Evolutionary conservation across 2,797 vertebrate species (phyloP).

Genomic region (Scolopax rusticola): DNA sequence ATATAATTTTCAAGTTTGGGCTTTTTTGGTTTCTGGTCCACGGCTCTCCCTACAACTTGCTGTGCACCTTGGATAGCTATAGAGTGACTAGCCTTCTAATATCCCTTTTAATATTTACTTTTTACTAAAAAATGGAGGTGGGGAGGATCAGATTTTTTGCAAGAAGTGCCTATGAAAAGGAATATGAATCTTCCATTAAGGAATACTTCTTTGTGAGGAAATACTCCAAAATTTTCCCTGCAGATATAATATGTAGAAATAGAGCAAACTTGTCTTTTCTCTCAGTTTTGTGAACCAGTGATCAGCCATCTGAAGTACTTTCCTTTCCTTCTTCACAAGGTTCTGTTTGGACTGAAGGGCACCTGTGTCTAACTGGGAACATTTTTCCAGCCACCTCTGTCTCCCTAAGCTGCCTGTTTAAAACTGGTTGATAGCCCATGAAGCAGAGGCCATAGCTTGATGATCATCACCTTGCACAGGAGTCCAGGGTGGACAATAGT

Average conservation of each 20-base stretch:
- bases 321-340: not conserved
- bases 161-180: not conserved
- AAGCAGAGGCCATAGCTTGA: not conserved
- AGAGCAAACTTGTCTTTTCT: not conserved
- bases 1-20: not conserved
- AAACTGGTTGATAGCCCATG: not conserved
- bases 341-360: not conserved
- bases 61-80: not conserved
- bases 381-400: not conserved
- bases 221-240: not conserved
- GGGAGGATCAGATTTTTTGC: not conserved
- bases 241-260: not conserved
- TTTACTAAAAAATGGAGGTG: not conserved
- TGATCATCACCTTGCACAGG: not conserved
- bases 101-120: not conserved
- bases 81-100: not conserved
- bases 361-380: not conserved
- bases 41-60: not conserved
- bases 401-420: not conserved
- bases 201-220: not conserved
- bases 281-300: not conserved
- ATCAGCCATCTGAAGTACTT: not conserved
- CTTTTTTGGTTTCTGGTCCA: constrained; percentile 5
- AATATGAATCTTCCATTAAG: not conserved
- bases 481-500: not conserved